These are phyloP conservation scores for Lagodon rhomboides DNA, from an alignment of 2,797 vertebrate species.

Conservation along the genomic window DNA sequence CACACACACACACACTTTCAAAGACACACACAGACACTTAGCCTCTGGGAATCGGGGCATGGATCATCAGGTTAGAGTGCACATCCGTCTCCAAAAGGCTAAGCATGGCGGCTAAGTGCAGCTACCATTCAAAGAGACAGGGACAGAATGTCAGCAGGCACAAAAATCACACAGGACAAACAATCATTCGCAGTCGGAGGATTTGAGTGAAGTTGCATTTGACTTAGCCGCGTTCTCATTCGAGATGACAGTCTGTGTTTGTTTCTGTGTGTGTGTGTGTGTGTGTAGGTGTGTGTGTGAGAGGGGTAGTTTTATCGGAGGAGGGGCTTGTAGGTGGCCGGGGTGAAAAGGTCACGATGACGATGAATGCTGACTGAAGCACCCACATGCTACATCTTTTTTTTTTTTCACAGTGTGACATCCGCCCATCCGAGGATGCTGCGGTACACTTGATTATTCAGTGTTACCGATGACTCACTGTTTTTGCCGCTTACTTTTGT, in stretches of 20 bases:
- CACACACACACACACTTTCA: constrained; percentile 5
- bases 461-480: constrained; percentile 68
- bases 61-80: constrained; percentile 78
- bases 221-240: constrained; percentile 20
- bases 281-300: constrained; percentile 6
- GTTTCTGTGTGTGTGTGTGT: neutral
- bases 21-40: constrained; percentile 18
- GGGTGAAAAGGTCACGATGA: constrained; percentile 61
- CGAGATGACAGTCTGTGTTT: constrained; percentile 33
- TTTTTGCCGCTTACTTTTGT: constrained; percentile 49
- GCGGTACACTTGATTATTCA: constrained; percentile 55
- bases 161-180: constrained; percentile 40
- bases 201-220: constrained; percentile 45
- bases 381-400: constrained; percentile 57
- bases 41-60: constrained; percentile 74
- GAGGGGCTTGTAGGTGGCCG: constrained; percentile 53
- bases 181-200: constrained; percentile 36
- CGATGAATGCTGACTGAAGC: constrained; percentile 43
- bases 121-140: constrained; percentile 59
- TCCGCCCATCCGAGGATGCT: constrained; percentile 60
- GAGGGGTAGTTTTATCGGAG: constrained; percentile 36
- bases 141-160: constrained; percentile 59
- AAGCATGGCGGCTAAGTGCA: constrained; percentile 43
- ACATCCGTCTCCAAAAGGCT: constrained; percentile 72
- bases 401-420: constrained; percentile 55